Evolutionary conservation across 2,797 vertebrate species (phyloP), one percentile per base, ranked within the genome.

Genomic region (Pteropus rufus): DNA sequence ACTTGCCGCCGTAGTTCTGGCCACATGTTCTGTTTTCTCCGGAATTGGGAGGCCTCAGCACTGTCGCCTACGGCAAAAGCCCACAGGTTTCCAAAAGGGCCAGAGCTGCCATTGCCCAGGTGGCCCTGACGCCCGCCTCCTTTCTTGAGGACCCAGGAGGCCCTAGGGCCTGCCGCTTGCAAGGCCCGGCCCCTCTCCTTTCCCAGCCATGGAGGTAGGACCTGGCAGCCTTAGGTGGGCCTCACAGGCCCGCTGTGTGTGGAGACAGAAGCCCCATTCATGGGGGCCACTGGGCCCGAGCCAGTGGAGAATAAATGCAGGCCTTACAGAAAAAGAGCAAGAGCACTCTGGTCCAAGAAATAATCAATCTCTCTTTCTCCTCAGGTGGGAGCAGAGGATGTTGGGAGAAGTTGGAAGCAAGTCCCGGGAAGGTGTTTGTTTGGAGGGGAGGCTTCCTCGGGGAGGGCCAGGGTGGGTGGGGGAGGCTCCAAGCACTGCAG

Each of bases 191-290:
- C 39, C 41, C 18, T 89, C n/a, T 80, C 58, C 56, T 80, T 29
- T 64, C 46, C 36, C 49, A 24, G 70, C 67, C n/a, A 0, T 34
- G 67, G 69, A 87, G 54, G 39, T 56, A 49, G 90, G 54, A 75
- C 60, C 84, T 85, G 96, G 97, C 92, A 90, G 73, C 49, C 39
- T 39, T 4, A 10, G 19, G 70, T 41, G 93, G 81, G 93, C 64
- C 91, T 93, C 95, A 83, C 70, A 87, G 73, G 80, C 34, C 89
- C 29, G 24, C 93, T 89, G 93, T 96, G 54, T 91, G 29, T 36
- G 39, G 54, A 94, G 39, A 98, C 96, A 98, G 97, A 97, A 86
- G 96, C 87, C 46, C 75, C 92, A 98, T 98, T 98, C 98, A 98
- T 58, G 52, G 93, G 80, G 70, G 85, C 69, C 73, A 9, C 85